Base-by-base conservation (phyloP, 2,888 invertebrate genomes). In the Chaetogeoica ovagalla region DNA sequence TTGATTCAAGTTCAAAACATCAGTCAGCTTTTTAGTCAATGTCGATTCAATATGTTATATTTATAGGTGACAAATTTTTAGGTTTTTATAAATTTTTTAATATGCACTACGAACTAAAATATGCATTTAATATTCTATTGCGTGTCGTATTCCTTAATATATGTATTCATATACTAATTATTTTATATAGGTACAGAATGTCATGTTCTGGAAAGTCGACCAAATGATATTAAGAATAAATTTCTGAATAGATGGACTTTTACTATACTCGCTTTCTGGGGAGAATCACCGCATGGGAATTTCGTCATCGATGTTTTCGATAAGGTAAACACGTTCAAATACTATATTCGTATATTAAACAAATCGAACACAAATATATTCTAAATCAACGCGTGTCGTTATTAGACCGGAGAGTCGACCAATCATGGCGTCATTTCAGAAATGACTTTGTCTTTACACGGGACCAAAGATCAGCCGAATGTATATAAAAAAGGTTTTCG, bases 231-330 rank as follows among this genome's bases (percentile, higher is more conserved):
- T 0, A 85, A 85, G 0, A 87, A 88, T 13, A 95, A 95, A 5
- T 82, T 82, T 23, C 95, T 96, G 85, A 84, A 85, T 7, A 89
- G 91, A 84, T 97, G 97, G 97, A 91, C 91, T 6, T 92, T 97
- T 85, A 93, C 93, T 89, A 94, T 95, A 0, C 94, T 96, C 0
- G 94, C 94, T 84, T 93, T 92, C 0, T 97, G 97, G 97, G 96
- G 95, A 1, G 97, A 97, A 86, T 86, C 89, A 82, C 91, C 95
- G 0, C 85, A 85, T n/a, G 96, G 96, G 1, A 85, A 86, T n/a
- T 94, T 93, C 93, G 88, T 84, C 5, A 84, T 91, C 59, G 86
- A 87, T 74, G 86, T 89, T 82, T 83, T 85, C 59, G 89, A 89
- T 83, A 84, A 86, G 84, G 89, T 89, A 85, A 84, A 84, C 21